Percentiles rank a stretch among this genome's conserved stretches.
Evolutionary conservation across 2,888 invertebrate species (phyloP).

Genomic region (Dryobotodes eremita): DNA sequence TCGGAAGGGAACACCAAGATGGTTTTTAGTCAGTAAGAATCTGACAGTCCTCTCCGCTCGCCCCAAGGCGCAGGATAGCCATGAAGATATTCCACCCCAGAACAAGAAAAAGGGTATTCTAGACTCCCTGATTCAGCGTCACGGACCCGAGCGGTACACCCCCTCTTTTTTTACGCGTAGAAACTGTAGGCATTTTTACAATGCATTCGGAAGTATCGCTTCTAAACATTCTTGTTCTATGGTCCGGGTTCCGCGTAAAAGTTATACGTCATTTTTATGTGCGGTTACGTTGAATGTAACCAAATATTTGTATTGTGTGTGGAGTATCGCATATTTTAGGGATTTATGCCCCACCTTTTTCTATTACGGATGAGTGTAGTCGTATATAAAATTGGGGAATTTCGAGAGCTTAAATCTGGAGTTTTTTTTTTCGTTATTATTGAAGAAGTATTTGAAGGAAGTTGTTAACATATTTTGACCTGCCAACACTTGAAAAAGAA

Average conservation of each 20-base stretch:
- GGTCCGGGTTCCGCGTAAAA: conserved; percentile 61
- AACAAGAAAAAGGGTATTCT: too few relatives aligned
- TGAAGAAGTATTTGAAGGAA: background rate
- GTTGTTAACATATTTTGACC: background rate
- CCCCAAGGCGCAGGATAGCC: too few relatives aligned
- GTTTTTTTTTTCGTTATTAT: conserved; percentile 12
- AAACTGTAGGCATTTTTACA: too few relatives aligned
- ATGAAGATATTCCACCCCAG: too few relatives aligned
- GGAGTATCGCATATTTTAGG: conserved; percentile 78
- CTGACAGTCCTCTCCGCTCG: too few relatives aligned
- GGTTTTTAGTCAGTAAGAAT: too few relatives aligned
- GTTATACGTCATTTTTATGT: conserved; percentile 86
- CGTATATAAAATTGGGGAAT: conserved; percentile 64
- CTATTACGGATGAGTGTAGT: conserved; percentile 74
- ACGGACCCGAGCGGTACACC: too few relatives aligned
- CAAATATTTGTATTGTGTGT: conserved; percentile 87
- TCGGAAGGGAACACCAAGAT: too few relatives aligned
- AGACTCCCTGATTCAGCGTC: too few relatives aligned
- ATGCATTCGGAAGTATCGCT: background rate
- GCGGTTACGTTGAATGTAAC: conserved; percentile 76
- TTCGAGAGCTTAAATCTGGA: conserved; percentile 40
- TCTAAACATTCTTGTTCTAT: conserved; percentile 17
- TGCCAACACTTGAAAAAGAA: background rate
- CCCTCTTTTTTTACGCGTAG: too few relatives aligned
- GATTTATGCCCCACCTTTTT: conserved; percentile 80